Conservation (phyloP, 2,113 vertebrate species). For the Hirundichthys speculiger region DNA sequence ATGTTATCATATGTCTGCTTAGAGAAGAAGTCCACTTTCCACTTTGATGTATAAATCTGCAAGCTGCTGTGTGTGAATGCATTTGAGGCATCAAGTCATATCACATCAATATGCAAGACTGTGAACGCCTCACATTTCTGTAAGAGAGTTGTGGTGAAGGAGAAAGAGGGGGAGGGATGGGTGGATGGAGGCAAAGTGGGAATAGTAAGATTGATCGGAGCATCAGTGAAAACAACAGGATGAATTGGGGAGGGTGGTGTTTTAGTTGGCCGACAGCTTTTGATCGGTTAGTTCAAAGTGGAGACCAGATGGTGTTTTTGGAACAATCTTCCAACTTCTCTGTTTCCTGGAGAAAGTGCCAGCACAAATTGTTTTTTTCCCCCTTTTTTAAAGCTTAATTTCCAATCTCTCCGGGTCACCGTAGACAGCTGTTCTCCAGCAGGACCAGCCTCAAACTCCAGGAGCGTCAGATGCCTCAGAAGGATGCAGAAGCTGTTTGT, state of each 20-base stretch:
- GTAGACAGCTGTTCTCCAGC: constrained; percentile 76
- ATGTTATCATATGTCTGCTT: constrained; percentile 48
- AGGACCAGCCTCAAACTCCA: constrained; percentile 57
- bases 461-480: constrained; percentile 43
- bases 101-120: constrained; percentile 67
- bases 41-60: constrained; percentile 77
- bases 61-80: constrained; percentile 37
- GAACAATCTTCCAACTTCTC: constrained; percentile 77
- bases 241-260: constrained; percentile 42
- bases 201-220: constrained; percentile 21
- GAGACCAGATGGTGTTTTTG: constrained; percentile 81
- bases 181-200: constrained; percentile 27
- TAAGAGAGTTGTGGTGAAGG: constrained; percentile 37
- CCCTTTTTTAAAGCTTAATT: constrained; percentile 78
- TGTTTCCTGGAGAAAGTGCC: constrained; percentile 61
- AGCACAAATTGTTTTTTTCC: constrained; percentile 60
- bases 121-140: constrained; percentile 67
- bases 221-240: constrained; percentile 49
- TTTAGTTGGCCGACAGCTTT: constrained; percentile 74
- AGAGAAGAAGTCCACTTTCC: constrained; percentile 61
- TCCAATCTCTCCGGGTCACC: constrained; percentile 68
- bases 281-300: constrained; percentile 82
- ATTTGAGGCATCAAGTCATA: constrained; percentile 39
- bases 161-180: background rate
- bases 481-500: constrained; percentile 42